Conservation (phyloP, 2,797 vertebrate genomes). For the Natrix natrix region DNA sequence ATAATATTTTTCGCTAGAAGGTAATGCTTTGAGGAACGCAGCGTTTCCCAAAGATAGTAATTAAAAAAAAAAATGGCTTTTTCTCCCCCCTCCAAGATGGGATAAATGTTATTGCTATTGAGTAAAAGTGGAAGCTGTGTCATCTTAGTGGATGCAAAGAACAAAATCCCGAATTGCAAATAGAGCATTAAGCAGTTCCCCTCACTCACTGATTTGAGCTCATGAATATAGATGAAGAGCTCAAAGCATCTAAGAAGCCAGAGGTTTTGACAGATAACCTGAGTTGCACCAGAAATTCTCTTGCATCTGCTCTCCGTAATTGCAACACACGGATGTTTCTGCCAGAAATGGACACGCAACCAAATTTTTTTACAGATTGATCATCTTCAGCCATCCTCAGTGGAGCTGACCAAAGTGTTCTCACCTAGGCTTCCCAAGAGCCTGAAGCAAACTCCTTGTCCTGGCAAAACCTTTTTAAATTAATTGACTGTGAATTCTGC, state of each 20-base stretch:
- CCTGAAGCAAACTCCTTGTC: no score
- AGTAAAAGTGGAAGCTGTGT: neutral
- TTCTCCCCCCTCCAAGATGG: neutral
- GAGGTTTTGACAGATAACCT: constrained; percentile 12
- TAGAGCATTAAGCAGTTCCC: accelerated
- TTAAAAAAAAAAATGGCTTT: no score
- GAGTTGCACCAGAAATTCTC: neutral
- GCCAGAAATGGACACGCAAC: neutral
- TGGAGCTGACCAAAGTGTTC: neutral
- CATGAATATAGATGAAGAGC: constrained; percentile 7
- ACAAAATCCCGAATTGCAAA: neutral
- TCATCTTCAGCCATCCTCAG: neutral
- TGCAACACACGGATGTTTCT: neutral
- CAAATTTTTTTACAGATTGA: neutral
- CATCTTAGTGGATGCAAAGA: neutral
- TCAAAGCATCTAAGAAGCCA: constrained; percentile 6
- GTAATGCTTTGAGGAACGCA: neutral
- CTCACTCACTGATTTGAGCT: neutral
- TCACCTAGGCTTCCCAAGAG: no score
- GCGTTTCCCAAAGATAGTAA: neutral
- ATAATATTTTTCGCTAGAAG: neutral
- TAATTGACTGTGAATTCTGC: no score
- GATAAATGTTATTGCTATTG: neutral
- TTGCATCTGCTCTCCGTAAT: neutral
- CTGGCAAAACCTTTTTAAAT: no score